A percentile compares a stretch with the other conserved stretches of the same genome.
Conservation (phyloP, 2,113 vertebrate genomes). For the Chloropsis cyanopogon region DNA sequence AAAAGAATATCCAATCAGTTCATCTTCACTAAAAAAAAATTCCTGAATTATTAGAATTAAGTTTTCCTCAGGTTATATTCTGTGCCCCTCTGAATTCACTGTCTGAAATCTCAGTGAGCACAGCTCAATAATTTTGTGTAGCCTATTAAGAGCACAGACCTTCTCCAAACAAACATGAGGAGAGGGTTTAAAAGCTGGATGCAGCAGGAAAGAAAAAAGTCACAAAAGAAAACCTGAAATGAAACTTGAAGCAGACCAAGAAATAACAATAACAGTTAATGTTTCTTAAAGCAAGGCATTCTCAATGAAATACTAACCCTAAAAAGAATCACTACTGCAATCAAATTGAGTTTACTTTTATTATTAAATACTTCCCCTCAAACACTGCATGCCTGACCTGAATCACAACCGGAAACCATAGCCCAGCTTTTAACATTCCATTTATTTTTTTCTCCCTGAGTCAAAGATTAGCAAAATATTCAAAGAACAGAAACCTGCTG, state of each 20-base stretch:
- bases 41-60: neutral
- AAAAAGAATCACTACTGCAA: neutral
- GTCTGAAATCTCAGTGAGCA: neutral
- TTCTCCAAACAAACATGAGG: neutral
- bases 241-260: neutral
- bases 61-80: neutral
- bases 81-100: neutral
- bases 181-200: neutral
- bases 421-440: neutral
- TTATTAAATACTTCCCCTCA: neutral
- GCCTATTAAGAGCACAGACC: neutral
- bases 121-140: neutral
- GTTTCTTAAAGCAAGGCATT: neutral
- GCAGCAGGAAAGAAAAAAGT: neutral
- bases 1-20: neutral
- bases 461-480: neutral
- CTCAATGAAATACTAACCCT: neutral
- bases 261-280: neutral
- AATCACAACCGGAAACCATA: neutral
- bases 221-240: neutral
- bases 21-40: neutral
- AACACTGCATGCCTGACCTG: neutral
- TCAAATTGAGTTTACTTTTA: neutral
- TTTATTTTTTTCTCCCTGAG: neutral
- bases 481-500: neutral